Evolutionary conservation across 2,888 invertebrate species (phyloP).

Genomic region (Megaustenia siamemsis): DNA sequence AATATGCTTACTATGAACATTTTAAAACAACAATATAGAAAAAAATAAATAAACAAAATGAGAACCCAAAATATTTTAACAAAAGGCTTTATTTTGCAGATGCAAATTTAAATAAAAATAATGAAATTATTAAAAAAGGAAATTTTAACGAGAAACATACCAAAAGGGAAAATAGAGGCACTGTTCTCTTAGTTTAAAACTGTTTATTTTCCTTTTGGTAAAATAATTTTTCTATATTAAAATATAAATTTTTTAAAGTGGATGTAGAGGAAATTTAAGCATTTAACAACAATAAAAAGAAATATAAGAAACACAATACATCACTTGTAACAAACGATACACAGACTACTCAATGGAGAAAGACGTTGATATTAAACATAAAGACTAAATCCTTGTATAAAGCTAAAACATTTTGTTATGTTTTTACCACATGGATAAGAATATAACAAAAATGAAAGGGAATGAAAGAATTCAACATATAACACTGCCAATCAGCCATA

Average conservation of each 20-base stretch:
- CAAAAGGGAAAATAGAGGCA: not conserved
- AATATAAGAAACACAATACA: not conserved
- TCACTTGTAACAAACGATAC: not conserved
- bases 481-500: too few species aligned
- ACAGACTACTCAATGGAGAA: not conserved
- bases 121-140: not conserved
- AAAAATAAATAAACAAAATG: not conserved
- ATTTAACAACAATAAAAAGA: not conserved
- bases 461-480: not conserved
- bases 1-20: not conserved
- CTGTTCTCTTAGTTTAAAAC: not conserved
- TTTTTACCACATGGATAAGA: not conserved
- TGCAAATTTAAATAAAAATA: not conserved
- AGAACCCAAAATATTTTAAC: not conserved
- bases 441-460: constrained; percentile 17
- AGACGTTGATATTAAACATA: not conserved
- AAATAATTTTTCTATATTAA: not conserved
- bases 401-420: not conserved
- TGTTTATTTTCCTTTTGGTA: not conserved
- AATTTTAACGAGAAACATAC: not conserved
- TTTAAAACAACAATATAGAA: not conserved
- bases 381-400: not conserved
- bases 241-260: not conserved
- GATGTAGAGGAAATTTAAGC: not conserved
- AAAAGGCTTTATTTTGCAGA: not conserved